A percentile compares a stretch with the other conserved stretches of the same genome.
These are phyloP conservation scores for Hemibates koningsi DNA, from an alignment of 2,113 vertebrate species.

Conservation along the genomic window DNA sequence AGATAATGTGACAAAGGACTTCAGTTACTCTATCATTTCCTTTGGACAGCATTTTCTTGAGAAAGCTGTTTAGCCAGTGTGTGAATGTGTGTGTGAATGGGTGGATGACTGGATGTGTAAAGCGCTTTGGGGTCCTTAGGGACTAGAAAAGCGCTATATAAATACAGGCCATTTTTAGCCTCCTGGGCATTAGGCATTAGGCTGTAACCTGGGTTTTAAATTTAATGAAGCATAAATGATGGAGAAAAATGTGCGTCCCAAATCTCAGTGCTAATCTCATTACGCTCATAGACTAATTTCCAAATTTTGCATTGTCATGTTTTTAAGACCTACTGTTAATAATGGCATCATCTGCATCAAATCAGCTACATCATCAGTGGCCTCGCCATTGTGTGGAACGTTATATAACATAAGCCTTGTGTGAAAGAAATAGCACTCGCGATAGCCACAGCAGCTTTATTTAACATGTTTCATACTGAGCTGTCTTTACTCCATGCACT, in stretches of 20 bases:
- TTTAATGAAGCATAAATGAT: not conserved
- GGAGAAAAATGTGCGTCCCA: not conserved
- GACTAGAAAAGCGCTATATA: no score
- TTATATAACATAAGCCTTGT: not conserved
- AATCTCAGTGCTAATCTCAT: not conserved
- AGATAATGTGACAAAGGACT: not conserved
- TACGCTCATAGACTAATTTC: not conserved
- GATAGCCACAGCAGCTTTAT: not conserved
- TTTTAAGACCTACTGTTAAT: not conserved
- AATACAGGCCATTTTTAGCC: no score
- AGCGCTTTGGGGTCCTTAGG: no score
- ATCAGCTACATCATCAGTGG: not conserved
- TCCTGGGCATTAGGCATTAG: not conserved
- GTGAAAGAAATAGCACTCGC: not conserved
- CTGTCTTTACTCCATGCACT: not conserved
- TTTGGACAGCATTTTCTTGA: not conserved
- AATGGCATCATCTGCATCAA: not conserved
- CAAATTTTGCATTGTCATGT: not conserved
- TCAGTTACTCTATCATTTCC: not conserved
- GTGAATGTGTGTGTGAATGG: no score
- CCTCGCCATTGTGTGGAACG: not conserved
- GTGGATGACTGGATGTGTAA: no score
- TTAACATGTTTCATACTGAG: not conserved
- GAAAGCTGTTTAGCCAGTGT: not conserved
- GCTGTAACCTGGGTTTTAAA: not conserved